Evolutionary conservation across 2,797 vertebrate species (phyloP).

Genomic region (Chrysocyon brachyurus): DNA sequence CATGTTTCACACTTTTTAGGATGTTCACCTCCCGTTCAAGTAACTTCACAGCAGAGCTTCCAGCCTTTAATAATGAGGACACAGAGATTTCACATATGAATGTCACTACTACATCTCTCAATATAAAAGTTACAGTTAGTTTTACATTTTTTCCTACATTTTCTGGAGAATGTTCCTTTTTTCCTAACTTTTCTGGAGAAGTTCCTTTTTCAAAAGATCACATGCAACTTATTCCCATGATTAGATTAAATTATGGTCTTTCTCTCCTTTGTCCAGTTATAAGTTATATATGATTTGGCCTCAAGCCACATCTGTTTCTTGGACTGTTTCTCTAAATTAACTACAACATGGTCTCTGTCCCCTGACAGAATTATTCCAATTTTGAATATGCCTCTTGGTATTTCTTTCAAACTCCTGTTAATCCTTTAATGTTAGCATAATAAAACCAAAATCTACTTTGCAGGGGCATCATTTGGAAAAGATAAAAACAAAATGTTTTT

Average conservation of each 20-base stretch:
- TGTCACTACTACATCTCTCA: background rate
- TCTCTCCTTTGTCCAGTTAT: conserved; percentile 59
- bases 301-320: conserved; percentile 59
- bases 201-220: conserved; percentile 45
- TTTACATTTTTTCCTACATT: background rate
- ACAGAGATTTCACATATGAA: conserved; percentile 55
- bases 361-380: conserved; percentile 46
- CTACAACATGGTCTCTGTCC: background rate
- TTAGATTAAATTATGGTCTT: conserved; percentile 48
- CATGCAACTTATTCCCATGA: background rate
- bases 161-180: conserved; percentile 35
- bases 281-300: conserved; percentile 27
- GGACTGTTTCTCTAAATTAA: conserved; percentile 47
- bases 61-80: conserved; percentile 89
- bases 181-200: background rate
- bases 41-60: conserved; percentile 92
- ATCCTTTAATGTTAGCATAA: conserved; percentile 38
- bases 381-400: conserved; percentile 43
- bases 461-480: background rate
- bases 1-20: conserved; percentile 92
- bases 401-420: conserved; percentile 57
- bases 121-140: conserved; percentile 7
- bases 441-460: conserved; percentile 44
- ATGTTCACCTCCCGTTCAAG: conserved; percentile 94
- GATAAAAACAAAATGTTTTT: conserved; percentile 48